phyloP scores from a whole-genome alignment of 2,888 invertebrate species.

The Drosophila koepferae region DNA sequence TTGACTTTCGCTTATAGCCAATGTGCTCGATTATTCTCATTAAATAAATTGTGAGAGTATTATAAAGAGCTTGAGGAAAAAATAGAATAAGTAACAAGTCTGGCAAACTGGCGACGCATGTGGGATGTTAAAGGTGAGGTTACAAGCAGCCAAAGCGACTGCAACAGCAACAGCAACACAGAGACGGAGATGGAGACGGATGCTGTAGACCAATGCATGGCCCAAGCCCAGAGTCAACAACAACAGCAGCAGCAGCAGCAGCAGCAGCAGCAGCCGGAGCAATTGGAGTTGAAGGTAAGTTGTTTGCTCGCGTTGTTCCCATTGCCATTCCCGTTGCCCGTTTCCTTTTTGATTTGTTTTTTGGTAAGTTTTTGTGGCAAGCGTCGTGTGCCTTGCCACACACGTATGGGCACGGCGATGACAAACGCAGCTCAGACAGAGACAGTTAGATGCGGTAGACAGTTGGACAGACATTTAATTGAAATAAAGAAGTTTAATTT shows the following conservation, averaged over 20 bases:
- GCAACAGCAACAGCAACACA: conserved; percentile 10
- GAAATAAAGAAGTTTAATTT: conserved; percentile 80
- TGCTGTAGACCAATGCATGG: conserved; percentile 41
- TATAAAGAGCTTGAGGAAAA: conserved; percentile 40
- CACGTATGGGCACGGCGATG: conserved; percentile 79
- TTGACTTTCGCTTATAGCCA: neutral
- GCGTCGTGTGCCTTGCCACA: conserved; percentile 67
- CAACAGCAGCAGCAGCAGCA: conserved; percentile 16
- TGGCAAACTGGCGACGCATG: conserved; percentile 72
- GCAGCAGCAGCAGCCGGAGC: conserved; percentile 20
- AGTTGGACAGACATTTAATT: conserved; percentile 60
- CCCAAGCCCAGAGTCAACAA: conserved; percentile 51
- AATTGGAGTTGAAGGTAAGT: conserved; percentile 27
- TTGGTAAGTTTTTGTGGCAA: conserved; percentile 52
- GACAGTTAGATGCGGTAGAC: conserved; percentile 13
- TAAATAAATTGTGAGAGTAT: conserved; percentile 42
- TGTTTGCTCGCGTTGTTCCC: conserved; percentile 77
- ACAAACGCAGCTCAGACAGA: conserved; percentile 62
- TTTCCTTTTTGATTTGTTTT: conserved; percentile 55
- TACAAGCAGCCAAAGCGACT: conserved; percentile 62
- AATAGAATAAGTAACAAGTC: conserved; percentile 53
- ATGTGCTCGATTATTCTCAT: conserved; percentile 26
- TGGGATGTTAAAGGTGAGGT: conserved; percentile 84
- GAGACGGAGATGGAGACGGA: conserved; percentile 10
- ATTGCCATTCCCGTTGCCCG: conserved; percentile 54